Conservation (phyloP, 2,888 invertebrate species). For the Tyria jacobaeae region DNA sequence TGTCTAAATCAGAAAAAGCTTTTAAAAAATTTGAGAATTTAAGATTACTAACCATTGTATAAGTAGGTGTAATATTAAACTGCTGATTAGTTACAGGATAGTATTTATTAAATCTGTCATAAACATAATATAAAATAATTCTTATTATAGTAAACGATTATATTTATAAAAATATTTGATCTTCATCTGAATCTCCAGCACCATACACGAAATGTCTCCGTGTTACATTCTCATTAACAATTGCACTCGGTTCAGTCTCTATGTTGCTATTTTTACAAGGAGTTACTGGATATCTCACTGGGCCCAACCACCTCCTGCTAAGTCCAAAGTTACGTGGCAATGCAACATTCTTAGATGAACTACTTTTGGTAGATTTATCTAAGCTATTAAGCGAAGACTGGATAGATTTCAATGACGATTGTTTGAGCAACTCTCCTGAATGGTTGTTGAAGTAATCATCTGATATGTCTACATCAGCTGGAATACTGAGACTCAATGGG, state of each 20-base stretch:
- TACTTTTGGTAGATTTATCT: constrained; percentile 71
- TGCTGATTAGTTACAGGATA: constrained; percentile 13
- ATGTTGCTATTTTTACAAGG: constrained; percentile 84
- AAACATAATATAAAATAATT: constrained; percentile 46
- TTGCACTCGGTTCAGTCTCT: constrained; percentile 63
- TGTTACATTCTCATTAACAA: constrained; percentile 70
- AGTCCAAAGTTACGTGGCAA: constrained; percentile 87
- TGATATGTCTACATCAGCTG: constrained; percentile 71
- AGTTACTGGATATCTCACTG: constrained; percentile 88
- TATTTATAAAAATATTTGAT: constrained; percentile 88
- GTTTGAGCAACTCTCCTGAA: constrained; percentile 63
- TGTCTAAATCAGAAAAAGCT: too few relatives aligned
- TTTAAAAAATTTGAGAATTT: too few relatives aligned
- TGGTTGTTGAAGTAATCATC: constrained; percentile 70
- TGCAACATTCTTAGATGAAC: constrained; percentile 77
- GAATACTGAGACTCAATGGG: constrained; percentile 80
- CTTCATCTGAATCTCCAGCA: constrained; percentile 87
- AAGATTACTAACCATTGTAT: too few relatives aligned
- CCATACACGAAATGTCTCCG: constrained; percentile 82
- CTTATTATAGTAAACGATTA: constrained; percentile 9
- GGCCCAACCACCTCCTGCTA: constrained; percentile 88
- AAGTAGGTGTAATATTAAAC: not conserved
- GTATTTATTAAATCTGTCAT: constrained; percentile 50
- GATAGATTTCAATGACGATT: constrained; percentile 75
- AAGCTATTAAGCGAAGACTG: constrained; percentile 76